Evolutionary conservation across 1,140 invertebrate species (phyloP).

Genomic region (Streblospio benedicti): DNA sequence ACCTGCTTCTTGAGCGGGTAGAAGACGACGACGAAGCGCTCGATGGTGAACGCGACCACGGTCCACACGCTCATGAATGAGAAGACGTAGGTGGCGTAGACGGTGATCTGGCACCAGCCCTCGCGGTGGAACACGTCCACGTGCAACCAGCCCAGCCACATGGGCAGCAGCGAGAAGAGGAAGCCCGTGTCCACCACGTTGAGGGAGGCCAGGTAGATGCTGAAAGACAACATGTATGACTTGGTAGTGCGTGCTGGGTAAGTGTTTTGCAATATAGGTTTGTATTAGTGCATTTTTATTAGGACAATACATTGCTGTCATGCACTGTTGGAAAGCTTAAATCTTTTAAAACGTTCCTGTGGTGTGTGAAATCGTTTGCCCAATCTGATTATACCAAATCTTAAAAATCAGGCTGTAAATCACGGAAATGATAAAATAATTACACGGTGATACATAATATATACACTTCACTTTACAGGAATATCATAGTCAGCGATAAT

Average conservation of each 20-base stretch:
- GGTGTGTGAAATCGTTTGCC: no score
- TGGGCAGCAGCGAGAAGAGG: conserved; percentile 35
- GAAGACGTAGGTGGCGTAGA: conserved; percentile 30
- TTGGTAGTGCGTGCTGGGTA: conserved; percentile 60
- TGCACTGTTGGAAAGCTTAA: no score
- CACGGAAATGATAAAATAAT: no score
- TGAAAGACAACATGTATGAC: conserved; percentile 47
- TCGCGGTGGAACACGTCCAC: conserved; percentile 14
- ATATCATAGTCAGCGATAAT: no score
- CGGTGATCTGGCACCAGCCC: conserved; percentile 31
- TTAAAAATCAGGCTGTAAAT: no score
- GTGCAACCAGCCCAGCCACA: conserved; percentile 11
- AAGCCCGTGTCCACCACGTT: conserved; percentile 10
- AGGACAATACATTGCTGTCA: no score
- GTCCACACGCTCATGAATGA: conserved; percentile 38
- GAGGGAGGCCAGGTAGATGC: conserved; percentile 13
- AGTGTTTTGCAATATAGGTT: no score
- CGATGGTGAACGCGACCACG: conserved; percentile 35
- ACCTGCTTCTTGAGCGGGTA: conserved; percentile 10
- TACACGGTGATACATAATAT: no score
- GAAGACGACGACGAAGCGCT: conserved; percentile 28
- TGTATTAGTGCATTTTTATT: no score
- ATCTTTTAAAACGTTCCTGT: no score
- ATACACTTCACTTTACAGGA: no score
- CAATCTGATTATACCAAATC: no score